Percentiles rank a stretch among this genome's conserved stretches.
Conservation (phyloP, 1,140 invertebrate genomes). For the Tribolium castaneum region DNA sequence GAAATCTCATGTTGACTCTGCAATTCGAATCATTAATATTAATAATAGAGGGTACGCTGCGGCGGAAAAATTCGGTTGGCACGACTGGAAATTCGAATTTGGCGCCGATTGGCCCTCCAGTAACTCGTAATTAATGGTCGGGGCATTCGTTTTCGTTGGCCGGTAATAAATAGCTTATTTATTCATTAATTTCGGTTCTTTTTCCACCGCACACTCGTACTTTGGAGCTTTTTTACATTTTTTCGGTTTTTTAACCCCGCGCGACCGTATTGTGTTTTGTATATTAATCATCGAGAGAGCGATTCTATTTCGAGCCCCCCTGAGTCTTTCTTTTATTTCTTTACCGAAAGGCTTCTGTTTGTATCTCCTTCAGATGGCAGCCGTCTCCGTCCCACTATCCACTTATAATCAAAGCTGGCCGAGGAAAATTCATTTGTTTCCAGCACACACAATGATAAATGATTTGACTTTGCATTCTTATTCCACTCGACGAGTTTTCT, state of each 20-base stretch:
- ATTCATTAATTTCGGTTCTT: conserved; percentile 42
- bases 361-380: conserved; percentile 28
- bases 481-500: conserved; percentile 11
- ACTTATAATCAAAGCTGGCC: conserved; percentile 51
- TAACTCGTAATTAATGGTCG: conserved; percentile 34
- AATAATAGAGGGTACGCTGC: not conserved
- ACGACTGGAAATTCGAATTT: not conserved
- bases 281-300: conserved; percentile 49
- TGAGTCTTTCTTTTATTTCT: conserved; percentile 42
- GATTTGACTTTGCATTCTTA: conserved; percentile 45
- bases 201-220: conserved; percentile 19
- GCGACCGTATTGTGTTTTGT: conserved; percentile 51
- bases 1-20: conserved; percentile 42
- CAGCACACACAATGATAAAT: conserved; percentile 57
- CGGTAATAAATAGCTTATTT: conserved; percentile 46
- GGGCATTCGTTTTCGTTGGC: conserved; percentile 15
- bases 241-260: conserved; percentile 44
- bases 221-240: conserved; percentile 11
- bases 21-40: conserved; percentile 42
- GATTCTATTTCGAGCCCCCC: conserved; percentile 43
- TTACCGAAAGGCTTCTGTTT: conserved; percentile 38
- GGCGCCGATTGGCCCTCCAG: not conserved
- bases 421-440: conserved; percentile 59
- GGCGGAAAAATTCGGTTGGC: not conserved
- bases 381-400: conserved; percentile 49